These are phyloP conservation scores for Pelusios castaneus DNA, from an alignment of 2,113 vertebrate species.

Conservation along the genomic window DNA sequence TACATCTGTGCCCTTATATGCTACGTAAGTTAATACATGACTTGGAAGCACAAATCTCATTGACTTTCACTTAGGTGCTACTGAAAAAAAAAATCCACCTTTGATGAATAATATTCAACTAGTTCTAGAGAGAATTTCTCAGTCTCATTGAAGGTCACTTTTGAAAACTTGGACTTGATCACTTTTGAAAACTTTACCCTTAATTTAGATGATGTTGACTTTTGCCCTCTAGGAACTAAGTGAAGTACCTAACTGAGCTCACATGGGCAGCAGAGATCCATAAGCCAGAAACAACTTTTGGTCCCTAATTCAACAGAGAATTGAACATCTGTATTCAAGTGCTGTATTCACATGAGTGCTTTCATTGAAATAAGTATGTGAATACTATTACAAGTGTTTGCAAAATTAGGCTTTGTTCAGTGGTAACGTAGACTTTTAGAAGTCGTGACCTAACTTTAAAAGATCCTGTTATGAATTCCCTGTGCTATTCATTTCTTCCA, in stretches of 20 bases:
- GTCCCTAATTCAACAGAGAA: not conserved
- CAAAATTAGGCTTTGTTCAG: not conserved
- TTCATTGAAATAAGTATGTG: not conserved
- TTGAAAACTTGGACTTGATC: not conserved
- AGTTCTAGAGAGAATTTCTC: not conserved
- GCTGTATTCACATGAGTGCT: not conserved
- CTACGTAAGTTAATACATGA: not conserved
- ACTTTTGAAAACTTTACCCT: not conserved
- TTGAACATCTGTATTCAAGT: not conserved
- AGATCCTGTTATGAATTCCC: not conserved
- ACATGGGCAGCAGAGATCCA: not conserved
- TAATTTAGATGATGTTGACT: not conserved
- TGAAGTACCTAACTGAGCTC: not conserved
- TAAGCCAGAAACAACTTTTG: not conserved
- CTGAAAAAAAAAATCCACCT: not conserved
- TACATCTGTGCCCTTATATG: not conserved
- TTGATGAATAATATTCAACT: not conserved
- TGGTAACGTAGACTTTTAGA: not conserved
- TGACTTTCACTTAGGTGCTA: not conserved
- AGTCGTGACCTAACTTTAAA: not conserved
- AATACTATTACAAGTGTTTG: not conserved
- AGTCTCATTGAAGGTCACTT: not conserved
- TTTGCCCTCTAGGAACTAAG: not conserved
- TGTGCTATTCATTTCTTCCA: not conserved
- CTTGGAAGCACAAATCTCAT: not conserved